Evolutionary conservation across 2,113 vertebrate species (phyloP), one percentile per base, ranked within the genome.

Genomic region (Cyanoramphus novaezelandiae): DNA sequence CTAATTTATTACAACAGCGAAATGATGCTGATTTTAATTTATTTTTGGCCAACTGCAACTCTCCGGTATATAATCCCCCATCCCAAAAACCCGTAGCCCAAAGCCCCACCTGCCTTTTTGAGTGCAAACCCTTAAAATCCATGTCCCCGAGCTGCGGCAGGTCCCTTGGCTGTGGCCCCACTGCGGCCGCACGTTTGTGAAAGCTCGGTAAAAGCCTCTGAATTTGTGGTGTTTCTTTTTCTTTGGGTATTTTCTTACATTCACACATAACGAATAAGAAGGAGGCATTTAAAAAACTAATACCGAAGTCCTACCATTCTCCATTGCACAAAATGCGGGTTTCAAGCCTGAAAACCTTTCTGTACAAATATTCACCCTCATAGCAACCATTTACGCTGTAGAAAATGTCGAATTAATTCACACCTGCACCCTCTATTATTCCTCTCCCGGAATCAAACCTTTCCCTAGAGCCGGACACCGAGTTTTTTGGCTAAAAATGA

Each of bases 231-330:
- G 3, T 18, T 72, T 57, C 12, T 2, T 37, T 67, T 33, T 33
- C 18, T 10, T 46, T 5, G 17, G 3, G 5, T 19, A 2, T 25
- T 43, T 74, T 37, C 39, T 80, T 64, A 41, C 2, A 1, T 17
- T 21, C 20, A 15, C 9, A 5, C 27, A 1, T 6, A 13, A 19
- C 17, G 41, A 43, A 31, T 13, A 41, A 18, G 13, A 12, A 71
- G 11, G 27, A 29, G 27, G 6, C 4, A 2, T 37, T 81, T 79
- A 6, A 1, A 5, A 63, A 75, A 41, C 33, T 12, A 13, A 17
- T 14, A 7, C 6, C 3, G 21, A 28, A 7, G 5, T 4, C 2
- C 0, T 10, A 1, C 10, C 5, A 1, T 6, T 55, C 19, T 13
- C 1, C 9, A 69, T 28, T 69, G 29, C 39, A 31, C 53, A 13